Evolutionary conservation across 2,888 invertebrate species (phyloP).

Genomic region (Gymnosoma rotundatum): DNA sequence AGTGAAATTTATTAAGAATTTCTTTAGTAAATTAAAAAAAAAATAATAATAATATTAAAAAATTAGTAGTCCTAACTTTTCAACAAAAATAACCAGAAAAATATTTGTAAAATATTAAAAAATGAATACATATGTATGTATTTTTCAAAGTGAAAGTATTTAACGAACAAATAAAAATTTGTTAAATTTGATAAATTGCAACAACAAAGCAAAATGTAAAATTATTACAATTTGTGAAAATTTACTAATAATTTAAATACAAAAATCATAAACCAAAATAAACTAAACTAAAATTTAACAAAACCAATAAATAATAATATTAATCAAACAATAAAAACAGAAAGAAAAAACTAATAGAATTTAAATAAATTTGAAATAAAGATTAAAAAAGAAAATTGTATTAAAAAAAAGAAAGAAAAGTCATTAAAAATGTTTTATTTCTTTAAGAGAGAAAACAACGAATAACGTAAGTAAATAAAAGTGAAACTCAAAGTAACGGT

Average conservation of each 20-base stretch:
- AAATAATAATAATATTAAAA: background rate
- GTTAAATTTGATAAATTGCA: constrained; percentile 10
- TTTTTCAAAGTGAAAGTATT: constrained; percentile 53
- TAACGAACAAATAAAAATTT: constrained; percentile 34
- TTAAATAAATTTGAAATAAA: constrained; percentile 71
- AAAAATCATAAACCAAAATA: constrained; percentile 28
- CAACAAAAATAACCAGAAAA: constrained; percentile 45
- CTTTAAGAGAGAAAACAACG: background rate
- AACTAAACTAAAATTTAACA: constrained; percentile 32
- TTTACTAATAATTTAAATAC: constrained; percentile 54
- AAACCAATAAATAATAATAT: constrained; percentile 11
- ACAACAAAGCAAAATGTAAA: constrained; percentile 57
- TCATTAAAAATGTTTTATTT: constrained; percentile 40
- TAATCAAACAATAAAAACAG: constrained; percentile 28
- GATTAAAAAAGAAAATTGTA: constrained; percentile 69
- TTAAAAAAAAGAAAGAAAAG: constrained; percentile 62
- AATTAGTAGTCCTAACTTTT: constrained; percentile 70
- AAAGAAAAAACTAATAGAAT: constrained; percentile 71
- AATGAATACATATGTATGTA: constrained; percentile 43
- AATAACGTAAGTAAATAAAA: too few relatives aligned
- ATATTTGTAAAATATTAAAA: constrained; percentile 53
- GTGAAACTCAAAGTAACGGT: too few relatives aligned
- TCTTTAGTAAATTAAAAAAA: constrained; percentile 42
- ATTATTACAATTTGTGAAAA: constrained; percentile 63
- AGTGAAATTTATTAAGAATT: constrained; percentile 57